These are phyloP conservation scores for Tokudaia muenninki DNA, from an alignment of 2,797 vertebrate species.

Conservation along the genomic window DNA sequence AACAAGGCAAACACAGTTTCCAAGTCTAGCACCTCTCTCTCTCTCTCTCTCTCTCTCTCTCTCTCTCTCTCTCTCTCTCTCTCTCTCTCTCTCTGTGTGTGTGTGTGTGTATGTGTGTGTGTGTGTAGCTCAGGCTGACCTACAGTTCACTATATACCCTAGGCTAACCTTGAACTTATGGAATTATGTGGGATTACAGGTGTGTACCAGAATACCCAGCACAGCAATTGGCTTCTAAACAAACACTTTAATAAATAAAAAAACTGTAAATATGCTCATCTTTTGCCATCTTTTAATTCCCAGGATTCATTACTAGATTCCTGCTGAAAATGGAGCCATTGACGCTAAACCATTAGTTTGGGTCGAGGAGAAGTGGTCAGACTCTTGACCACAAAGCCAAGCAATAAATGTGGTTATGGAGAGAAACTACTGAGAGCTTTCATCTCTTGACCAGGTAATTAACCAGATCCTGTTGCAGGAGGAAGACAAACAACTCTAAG, in stretches of 20 bases:
- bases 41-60: too few relatives aligned
- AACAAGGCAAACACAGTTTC: neutral
- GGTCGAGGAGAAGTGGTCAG: neutral
- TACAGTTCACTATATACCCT: neutral
- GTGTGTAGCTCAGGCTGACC: neutral
- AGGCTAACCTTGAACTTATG: neutral
- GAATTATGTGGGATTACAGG: neutral
- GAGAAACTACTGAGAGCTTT: slow-evolving; percentile 32
- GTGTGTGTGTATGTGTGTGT: neutral
- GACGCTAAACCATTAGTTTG: neutral
- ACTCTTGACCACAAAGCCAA: slow-evolving; percentile 37
- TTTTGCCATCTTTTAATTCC: neutral
- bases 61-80: too few relatives aligned
- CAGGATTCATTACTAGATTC: neutral
- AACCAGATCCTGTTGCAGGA: slow-evolving; percentile 12
- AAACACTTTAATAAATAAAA: slow-evolving; percentile 21
- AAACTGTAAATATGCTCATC: neutral
- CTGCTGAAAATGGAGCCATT: slow-evolving; percentile 2
- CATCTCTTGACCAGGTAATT: neutral
- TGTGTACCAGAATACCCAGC: neutral
- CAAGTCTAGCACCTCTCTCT: neutral
- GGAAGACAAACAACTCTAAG: slow-evolving; percentile 20
- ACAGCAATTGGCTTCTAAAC: neutral
- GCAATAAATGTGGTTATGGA: neutral
- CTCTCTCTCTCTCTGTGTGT: too few relatives aligned